Conservation (phyloP, 2,888 invertebrate species). For the Phaedon cochleariae region DNA sequence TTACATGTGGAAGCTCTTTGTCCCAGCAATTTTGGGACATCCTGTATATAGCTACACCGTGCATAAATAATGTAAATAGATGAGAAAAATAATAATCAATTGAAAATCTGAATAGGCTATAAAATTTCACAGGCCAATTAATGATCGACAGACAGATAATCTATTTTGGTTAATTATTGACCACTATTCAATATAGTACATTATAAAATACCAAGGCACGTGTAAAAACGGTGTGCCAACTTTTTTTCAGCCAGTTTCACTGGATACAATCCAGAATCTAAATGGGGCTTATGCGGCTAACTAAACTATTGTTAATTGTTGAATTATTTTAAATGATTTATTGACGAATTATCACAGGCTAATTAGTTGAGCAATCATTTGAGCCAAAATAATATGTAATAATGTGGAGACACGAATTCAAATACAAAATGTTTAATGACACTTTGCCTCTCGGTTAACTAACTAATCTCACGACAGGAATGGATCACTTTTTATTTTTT, state of each 20-base stretch:
- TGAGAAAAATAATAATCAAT: too few relatives aligned
- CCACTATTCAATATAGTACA: neutral
- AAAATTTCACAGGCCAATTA: too few relatives aligned
- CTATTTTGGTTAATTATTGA: constrained; percentile 7
- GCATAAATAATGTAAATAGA: too few relatives aligned
- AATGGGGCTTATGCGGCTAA: neutral
- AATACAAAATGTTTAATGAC: too few relatives aligned
- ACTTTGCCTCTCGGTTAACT: too few relatives aligned
- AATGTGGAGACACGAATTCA: too few relatives aligned
- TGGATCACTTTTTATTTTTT: too few relatives aligned
- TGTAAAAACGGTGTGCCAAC: constrained; percentile 21
- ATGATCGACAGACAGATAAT: neutral
- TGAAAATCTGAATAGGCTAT: too few relatives aligned
- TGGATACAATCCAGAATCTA: constrained; percentile 20
- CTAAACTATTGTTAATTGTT: neutral
- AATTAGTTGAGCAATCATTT: constrained; percentile 5
- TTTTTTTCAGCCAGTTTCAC: constrained; percentile 16
- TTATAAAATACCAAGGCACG: constrained; percentile 2
- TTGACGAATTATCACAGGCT: constrained; percentile 10
- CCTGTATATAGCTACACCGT: too few relatives aligned
- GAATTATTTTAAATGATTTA: constrained; percentile 2
- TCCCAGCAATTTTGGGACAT: too few relatives aligned
- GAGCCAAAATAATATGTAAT: neutral
- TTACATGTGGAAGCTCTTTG: too few relatives aligned
- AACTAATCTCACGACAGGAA: too few relatives aligned